Evolutionary conservation across 2,888 invertebrate genomes (phyloP), one percentile per base, ranked within the genome.

Genomic region (Apodemia mormo): DNA sequence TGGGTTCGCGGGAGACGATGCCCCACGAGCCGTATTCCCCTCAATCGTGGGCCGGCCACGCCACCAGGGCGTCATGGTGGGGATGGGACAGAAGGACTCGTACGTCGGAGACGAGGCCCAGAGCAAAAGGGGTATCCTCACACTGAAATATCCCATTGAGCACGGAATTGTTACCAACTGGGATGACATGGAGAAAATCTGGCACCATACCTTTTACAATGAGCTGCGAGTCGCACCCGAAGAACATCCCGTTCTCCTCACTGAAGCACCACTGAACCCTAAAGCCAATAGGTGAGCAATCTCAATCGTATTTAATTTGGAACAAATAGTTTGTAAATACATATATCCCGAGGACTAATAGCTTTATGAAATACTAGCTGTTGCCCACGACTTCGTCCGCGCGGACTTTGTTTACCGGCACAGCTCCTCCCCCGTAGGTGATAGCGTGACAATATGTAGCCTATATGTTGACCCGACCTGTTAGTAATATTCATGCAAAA

Each of bases 111-210:
- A 98, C 88, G 98, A 98, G 94, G 98, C 98, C 84, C 98, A 98
- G 93, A 97, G 97, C 94, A 98, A 98, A 94, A 95, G 22, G 22
- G 22, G 22, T 22, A 22, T 22, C 22, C 22, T 22, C 22, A 22
- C 22, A 22, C 22, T 22, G 98, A 98, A 98, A 90, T 98, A 98
- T 94, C 98, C 98, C 84, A 98, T 98, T 90, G 98, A 98, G 91
- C 98, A 98, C 94, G 98, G 98, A 83, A 98, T 98, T 93, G 97
- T 98, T 86, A 98, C 98, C 92, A 98, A 98, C 95, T 98, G 98
- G 98, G 98, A 98, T 85, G 98, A 98, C 85, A 98, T 99, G 98
- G 98, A 98, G 98, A 22, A 22, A 22, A 22, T 22, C 22, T 22
- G 22, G 22, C 22, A 22, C 22, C 22, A 22, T 22, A 22, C 98